Conservation (phyloP, 1,140 invertebrate species). For the Cardiocondyla obscurior region DNA sequence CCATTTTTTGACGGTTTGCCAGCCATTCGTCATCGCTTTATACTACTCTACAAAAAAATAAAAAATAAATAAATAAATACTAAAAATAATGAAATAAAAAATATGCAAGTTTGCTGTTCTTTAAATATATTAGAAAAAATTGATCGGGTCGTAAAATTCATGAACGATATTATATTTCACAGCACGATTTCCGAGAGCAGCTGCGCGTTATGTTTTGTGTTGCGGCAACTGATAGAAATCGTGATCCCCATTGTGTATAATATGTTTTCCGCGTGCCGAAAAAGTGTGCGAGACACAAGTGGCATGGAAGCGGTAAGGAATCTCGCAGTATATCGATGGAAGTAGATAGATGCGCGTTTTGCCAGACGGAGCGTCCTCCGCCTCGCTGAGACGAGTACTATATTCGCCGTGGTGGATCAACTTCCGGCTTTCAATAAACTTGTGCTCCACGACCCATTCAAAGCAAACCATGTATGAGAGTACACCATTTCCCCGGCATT, state of each 20-base stretch:
- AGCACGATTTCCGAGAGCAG: neutral
- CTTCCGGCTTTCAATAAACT: constrained; percentile 66
- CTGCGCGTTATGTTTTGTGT: neutral
- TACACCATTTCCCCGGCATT: constrained; percentile 53
- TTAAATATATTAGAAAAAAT: constrained; percentile 18
- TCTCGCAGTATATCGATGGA: neutral
- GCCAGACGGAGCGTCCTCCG: neutral
- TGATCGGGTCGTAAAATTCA: neutral
- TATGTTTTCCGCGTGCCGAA: neutral
- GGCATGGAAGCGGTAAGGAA: neutral
- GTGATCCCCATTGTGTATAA: neutral
- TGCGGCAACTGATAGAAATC: neutral
- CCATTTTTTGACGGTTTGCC: constrained; percentile 27
- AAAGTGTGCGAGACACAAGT: constrained; percentile 7
- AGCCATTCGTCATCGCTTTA: neutral
- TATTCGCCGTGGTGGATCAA: constrained; percentile 23
- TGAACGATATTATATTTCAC: constrained; percentile 15
- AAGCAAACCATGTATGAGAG: constrained; percentile 50
- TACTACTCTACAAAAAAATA: too few relatives aligned
- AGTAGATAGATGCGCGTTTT: neutral
- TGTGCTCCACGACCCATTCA: constrained; percentile 56
- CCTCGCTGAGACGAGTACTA: neutral
- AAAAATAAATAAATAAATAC: too few relatives aligned
- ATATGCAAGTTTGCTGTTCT: neutral
- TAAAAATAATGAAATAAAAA: too few relatives aligned